Evolutionary conservation across 2,888 invertebrate genomes (phyloP).

Genomic region (Drosophila algonquin): DNA sequence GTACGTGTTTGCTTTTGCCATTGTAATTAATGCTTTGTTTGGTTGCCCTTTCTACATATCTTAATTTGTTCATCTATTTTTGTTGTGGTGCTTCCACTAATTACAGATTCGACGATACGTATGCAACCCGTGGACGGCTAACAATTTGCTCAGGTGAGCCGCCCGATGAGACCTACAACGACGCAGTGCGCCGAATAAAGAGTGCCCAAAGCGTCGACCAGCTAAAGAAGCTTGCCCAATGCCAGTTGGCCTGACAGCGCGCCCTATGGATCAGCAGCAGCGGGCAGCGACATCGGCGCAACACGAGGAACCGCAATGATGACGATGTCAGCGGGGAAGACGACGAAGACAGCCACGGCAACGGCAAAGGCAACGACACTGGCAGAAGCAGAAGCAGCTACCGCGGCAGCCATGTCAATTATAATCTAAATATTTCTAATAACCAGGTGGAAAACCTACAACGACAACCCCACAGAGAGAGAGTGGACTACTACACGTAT

Average conservation of each 20-base stretch:
- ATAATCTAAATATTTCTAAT: conserved; percentile 73
- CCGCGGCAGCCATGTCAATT: conserved; percentile 38
- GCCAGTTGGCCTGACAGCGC: conserved; percentile 53
- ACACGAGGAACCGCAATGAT: neutral
- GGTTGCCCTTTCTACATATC: conserved; percentile 18
- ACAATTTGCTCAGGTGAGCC: conserved; percentile 71
- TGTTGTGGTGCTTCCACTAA: conserved; percentile 49
- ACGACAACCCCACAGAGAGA: conserved; percentile 27
- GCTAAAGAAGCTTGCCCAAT: conserved; percentile 66
- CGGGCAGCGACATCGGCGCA: conserved; percentile 16
- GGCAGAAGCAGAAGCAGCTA: conserved; percentile 34
- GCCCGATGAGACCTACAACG: conserved; percentile 72
- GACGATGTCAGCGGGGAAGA: conserved; percentile 1
- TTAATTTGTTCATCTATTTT: conserved; percentile 16
- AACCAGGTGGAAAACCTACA: conserved; percentile 63
- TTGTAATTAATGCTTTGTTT: conserved; percentile 72
- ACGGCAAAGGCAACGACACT: conserved; percentile 5
- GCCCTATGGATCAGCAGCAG: conserved; percentile 1
- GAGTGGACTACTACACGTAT: conserved; percentile 63
- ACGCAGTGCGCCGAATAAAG: conserved; percentile 76
- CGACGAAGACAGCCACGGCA: conserved; percentile 5
- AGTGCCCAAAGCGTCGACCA: conserved; percentile 69
- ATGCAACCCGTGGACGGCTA: conserved; percentile 67
- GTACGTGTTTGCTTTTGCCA: conserved; percentile 48
- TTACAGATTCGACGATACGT: conserved; percentile 76